Base-by-base conservation (phyloP, 2,888 invertebrate genomes). In the Dimorphilus gyrociliatus region DNA sequence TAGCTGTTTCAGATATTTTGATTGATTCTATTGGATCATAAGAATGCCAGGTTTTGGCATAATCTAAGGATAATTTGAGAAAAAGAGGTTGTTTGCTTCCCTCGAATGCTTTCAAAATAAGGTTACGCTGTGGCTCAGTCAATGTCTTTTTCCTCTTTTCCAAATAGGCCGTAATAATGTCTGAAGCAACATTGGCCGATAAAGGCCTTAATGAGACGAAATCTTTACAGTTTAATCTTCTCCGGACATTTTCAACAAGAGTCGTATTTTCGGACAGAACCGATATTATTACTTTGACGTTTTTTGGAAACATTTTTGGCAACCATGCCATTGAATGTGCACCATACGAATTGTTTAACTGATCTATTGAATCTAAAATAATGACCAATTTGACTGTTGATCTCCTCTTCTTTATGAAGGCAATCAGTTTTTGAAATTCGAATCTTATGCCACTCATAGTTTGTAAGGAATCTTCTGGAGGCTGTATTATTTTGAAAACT, bases 1-100 rank as follows among this genome's bases (percentile, higher is more conserved):
- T 28, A 4, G 40, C 38, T 17, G 25, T 30, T n/a, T 10, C 16
- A 2, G 29, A 17, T 4, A 45, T 21, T 13, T 21, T 15, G 3
- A 30, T 13, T 7, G 16, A 18, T 4, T 15, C 12, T 10, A 30
- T 16, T 14, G 21, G n/a, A 3, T 30, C 23, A 29, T 36, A 45
- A 4, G 45, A 47, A 3, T 25, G 17, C 45, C 45, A 45, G 4
- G 12, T 15, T 7, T 27, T 10, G 15, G 43, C 37, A 15, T 29
- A 16, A 19, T 46, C 46, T 19, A 45, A 25, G 3, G 34, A 24
- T 12, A 47, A 32, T 32, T 47, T 47, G 19, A 46, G 31, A 30
- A 40, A 43, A 15, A 46, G 34, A 14, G 47, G 45, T 19, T 37
- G 34, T 7, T 23, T 27, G 17, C 34, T 29, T 2, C 25, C 16